phyloP scores from a whole-genome alignment of 53 echinoderm and acorn worm species.

The Stichopus horrens region DNA sequence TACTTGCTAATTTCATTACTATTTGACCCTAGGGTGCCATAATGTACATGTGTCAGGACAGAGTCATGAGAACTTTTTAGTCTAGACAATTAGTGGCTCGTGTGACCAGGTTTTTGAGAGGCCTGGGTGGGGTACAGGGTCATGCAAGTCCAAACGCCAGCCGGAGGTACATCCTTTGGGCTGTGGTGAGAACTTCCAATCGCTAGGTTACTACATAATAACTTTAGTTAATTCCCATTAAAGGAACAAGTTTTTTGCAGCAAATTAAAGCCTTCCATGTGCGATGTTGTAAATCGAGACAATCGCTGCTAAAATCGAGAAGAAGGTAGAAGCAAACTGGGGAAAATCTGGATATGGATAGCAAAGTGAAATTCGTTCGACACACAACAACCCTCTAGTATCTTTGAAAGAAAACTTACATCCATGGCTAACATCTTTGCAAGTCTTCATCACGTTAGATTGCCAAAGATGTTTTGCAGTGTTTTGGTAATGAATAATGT shows the following conservation, averaged over 20 bases:
- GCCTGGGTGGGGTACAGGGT: constrained; percentile 23
- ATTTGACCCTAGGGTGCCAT: constrained; percentile 35
- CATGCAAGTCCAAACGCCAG: constrained; percentile 9
- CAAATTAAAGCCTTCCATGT: neutral
- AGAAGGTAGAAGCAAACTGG: no score
- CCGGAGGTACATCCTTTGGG: neutral
- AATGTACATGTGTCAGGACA: constrained; percentile 21
- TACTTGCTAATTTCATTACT: constrained; percentile 40
- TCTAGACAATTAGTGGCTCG: constrained; percentile 41
- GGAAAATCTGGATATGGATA: no score
- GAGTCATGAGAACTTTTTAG: constrained; percentile 35
- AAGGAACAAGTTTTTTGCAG: neutral
- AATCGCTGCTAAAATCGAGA: neutral
- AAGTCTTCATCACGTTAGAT: no score
- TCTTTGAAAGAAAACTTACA: no score
- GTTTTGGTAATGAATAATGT: no score
- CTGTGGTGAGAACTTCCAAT: neutral
- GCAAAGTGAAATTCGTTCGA: no score
- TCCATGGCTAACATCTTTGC: no score
- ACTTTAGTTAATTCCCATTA: neutral
- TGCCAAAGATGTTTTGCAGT: no score
- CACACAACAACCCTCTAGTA: no score
- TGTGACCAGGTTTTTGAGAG: constrained; percentile 27
- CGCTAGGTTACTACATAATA: neutral
- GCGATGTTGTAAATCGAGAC: neutral